These are phyloP conservation scores for Watsonalla cultraria DNA, from an alignment of 2,888 invertebrate species.

Conservation along the genomic window DNA sequence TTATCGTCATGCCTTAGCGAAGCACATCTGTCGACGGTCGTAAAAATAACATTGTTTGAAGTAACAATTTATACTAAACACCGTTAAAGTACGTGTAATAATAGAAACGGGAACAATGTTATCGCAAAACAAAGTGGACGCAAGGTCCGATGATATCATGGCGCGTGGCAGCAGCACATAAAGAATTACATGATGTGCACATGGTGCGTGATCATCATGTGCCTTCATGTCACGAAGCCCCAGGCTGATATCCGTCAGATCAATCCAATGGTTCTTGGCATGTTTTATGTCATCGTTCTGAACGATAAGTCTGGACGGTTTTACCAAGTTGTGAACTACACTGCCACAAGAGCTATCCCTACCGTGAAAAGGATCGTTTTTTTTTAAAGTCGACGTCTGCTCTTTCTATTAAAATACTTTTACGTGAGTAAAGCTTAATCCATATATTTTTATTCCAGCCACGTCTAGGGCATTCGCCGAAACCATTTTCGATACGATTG, in stretches of 20 bases:
- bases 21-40: slow-evolving; percentile 11
- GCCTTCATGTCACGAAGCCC: no score
- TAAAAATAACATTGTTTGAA: slow-evolving; percentile 1
- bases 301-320: no score
- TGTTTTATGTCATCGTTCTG: no score
- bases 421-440: slow-evolving; percentile 7
- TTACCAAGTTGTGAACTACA: no score
- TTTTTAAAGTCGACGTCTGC: slow-evolving; percentile 22
- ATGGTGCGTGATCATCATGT: no score
- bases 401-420: not conserved
- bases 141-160: slow-evolving; percentile 10
- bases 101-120: slow-evolving; percentile 23
- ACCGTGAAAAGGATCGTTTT: slow-evolving; percentile 12
- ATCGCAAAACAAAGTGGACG: slow-evolving; percentile 22
- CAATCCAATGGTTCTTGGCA: no score
- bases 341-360: slow-evolving; percentile 3
- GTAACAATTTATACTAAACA: not conserved
- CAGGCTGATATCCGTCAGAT: no score
- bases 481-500: slow-evolving; percentile 20
- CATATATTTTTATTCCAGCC: slow-evolving; percentile 31
- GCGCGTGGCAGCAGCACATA: not conserved
- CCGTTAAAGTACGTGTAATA: not conserved
- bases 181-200: not conserved
- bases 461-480: slow-evolving; percentile 19
- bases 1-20: not conserved